phyloP scores from a whole-genome alignment of 2,113 vertebrate genomes.

The Leucosticte australis region DNA sequence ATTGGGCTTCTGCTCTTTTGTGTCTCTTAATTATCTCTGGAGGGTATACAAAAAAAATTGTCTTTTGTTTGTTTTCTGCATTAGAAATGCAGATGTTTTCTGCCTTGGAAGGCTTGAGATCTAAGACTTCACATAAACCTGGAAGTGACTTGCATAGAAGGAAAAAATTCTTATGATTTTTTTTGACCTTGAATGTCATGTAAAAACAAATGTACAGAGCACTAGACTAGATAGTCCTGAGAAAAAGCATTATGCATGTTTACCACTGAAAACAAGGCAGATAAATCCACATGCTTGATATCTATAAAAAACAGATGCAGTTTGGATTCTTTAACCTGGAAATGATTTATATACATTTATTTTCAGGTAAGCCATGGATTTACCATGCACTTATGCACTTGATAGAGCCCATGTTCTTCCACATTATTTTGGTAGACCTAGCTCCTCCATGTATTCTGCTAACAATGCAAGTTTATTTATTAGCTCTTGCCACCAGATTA shows the following conservation, averaged over 20 bases:
- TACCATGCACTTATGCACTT: not conserved
- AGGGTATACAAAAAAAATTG: not conserved
- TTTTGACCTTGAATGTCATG: not conserved
- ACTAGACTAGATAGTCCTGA: not conserved
- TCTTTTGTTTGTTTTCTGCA: not conserved
- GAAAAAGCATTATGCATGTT: not conserved
- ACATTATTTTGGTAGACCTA: not conserved
- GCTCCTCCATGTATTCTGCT: not conserved
- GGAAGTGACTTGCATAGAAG: not conserved
- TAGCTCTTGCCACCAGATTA: not conserved
- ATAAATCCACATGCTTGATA: not conserved
- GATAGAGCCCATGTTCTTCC: not conserved
- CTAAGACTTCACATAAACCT: not conserved
- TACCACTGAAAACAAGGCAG: not conserved
- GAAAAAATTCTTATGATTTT: not conserved
- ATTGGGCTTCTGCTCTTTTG: not conserved
- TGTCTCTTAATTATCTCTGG: constrained; percentile 25
- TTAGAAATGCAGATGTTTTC: constrained; percentile 26
- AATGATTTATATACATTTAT: not conserved
- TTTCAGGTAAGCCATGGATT: not conserved
- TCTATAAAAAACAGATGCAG: not conserved
- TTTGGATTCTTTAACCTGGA: not conserved
- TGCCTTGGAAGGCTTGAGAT: not conserved
- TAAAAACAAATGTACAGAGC: not conserved
- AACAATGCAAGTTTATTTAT: not conserved